phyloP scores from a whole-genome alignment of 2,888 invertebrate species.

The Bruchidius siliquastri region DNA sequence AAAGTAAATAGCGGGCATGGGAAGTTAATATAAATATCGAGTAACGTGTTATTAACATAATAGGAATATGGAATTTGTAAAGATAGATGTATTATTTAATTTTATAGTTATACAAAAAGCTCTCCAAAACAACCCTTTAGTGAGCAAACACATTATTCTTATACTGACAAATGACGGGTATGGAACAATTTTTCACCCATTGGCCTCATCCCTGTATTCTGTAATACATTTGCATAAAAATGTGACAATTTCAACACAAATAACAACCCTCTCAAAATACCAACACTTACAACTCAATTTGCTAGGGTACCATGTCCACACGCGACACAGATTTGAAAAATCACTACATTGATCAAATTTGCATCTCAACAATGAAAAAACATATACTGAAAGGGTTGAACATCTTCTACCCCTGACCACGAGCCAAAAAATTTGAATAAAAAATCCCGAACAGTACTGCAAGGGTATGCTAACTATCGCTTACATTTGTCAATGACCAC shows the following conservation, averaged over 20 bases:
- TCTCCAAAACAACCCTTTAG: too few relatives aligned
- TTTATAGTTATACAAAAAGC: too few relatives aligned
- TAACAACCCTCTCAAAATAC: not conserved
- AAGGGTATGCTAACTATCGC: not conserved
- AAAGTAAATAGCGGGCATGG: too few relatives aligned
- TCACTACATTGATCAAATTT: not conserved
- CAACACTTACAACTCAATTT: not conserved
- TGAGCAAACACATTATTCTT: not conserved
- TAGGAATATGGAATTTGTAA: too few relatives aligned
- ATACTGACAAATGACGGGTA: not conserved
- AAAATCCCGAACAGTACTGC: not conserved
- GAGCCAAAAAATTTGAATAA: not conserved
- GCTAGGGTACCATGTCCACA: not conserved
- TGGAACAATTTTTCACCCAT: not conserved
- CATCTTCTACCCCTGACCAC: not conserved
- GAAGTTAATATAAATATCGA: too few relatives aligned
- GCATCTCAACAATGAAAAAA: not conserved
- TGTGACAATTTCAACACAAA: not conserved
- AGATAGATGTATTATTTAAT: too few relatives aligned
- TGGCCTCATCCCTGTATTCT: not conserved
- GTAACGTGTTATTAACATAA: too few relatives aligned
- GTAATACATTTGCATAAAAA: not conserved
- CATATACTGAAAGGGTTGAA: not conserved
- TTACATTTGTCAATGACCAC: slow-evolving; percentile 25
- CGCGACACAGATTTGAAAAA: not conserved